Evolutionary conservation across 2,113 vertebrate species (phyloP), one percentile per base, ranked within the genome.

Genomic region (Myotis lucifugus): DNA sequence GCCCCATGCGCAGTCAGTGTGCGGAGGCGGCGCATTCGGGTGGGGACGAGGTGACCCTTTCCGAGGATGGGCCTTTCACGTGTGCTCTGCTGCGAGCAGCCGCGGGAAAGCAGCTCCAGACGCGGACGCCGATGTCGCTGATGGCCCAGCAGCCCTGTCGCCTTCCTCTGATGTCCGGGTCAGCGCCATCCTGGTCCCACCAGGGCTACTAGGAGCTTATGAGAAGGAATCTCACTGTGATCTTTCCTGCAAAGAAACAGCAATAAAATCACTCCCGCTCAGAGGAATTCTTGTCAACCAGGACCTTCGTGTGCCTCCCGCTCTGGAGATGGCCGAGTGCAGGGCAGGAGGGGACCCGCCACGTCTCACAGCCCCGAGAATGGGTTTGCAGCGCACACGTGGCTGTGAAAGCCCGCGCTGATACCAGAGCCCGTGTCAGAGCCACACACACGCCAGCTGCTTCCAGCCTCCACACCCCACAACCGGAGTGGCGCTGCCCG

Each of bases 221-320:
- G 97, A 95, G 97, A 85, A 96, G 98, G 88, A 96, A 66, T 92
- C 97, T 97, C 86, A 85, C 97, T 98, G 97, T 98, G 96, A 97
- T 98, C 98, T 98, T 97, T 95, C 98, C 98, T 98, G 98, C 95
- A 98, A 98, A 0, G 96, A 98, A 98, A 98, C 85, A 98, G 97
- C 96, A 96, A 85, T 97, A 97, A 48, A 97, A 96, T 92, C 98
- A 98, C 61, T 95, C 52, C 93, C 12, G 70, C 91, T 86, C 32
- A n/a, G 91, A 97, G 93, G 74, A 90, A 93, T 88, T 54, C 83
- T 29, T 85, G 9, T 92, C 69, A 85, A 95, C 2, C 21, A 78
- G 13, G 25, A 76, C 9, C 84, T 90, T 3, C 54, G 69, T 72
- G 56, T 73, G 90, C 89, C 73, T 94, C 14, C 34, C 11, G 13